Percentiles rank a stretch among this genome's conserved stretches.
Evolutionary conservation across 2,113 vertebrate species (phyloP).

Genomic region (Malurus cyaneus): DNA sequence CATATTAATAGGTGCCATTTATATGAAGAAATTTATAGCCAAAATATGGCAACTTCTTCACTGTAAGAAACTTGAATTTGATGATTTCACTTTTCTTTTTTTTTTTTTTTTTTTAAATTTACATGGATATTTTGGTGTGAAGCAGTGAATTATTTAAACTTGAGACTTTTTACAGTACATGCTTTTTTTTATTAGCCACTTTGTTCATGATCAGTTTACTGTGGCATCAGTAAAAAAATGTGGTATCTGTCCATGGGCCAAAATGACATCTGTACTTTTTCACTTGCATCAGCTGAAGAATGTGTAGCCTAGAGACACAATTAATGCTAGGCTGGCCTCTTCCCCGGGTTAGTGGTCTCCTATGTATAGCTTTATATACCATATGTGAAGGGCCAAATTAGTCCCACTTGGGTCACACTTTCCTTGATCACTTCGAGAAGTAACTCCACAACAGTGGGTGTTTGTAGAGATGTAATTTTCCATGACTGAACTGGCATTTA

Average conservation of each 20-base stretch:
- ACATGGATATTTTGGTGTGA: background rate
- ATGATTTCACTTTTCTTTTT: background rate
- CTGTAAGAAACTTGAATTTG: background rate
- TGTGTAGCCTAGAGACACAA: conserved; percentile 63
- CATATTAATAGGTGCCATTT: conserved; percentile 52
- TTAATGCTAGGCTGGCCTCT: conserved; percentile 45
- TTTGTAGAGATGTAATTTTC: conserved; percentile 44
- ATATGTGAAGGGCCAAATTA: conserved; percentile 26
- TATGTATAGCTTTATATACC: conserved; percentile 28
- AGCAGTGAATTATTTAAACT: conserved; percentile 19
- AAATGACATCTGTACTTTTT: conserved; percentile 55
- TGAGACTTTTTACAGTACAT: conserved; percentile 1
- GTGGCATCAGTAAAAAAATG: conserved; percentile 25
- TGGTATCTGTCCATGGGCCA: conserved; percentile 20
- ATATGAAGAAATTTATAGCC: conserved; percentile 39
- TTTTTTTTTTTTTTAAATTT: background rate
- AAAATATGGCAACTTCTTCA: conserved; percentile 21
- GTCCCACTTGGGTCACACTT: conserved; percentile 17
- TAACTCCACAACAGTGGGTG: background rate
- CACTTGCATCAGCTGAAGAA: conserved; percentile 48
- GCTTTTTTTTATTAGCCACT: background rate
- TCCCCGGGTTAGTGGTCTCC: conserved; percentile 6
- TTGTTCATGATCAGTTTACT: conserved; percentile 20
- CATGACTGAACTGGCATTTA: background rate
- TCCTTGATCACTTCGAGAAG: conserved; percentile 18